These are phyloP conservation scores for Lepidotrigona ventralis DNA, from an alignment of 1,140 invertebrate species.

Conservation along the genomic window DNA sequence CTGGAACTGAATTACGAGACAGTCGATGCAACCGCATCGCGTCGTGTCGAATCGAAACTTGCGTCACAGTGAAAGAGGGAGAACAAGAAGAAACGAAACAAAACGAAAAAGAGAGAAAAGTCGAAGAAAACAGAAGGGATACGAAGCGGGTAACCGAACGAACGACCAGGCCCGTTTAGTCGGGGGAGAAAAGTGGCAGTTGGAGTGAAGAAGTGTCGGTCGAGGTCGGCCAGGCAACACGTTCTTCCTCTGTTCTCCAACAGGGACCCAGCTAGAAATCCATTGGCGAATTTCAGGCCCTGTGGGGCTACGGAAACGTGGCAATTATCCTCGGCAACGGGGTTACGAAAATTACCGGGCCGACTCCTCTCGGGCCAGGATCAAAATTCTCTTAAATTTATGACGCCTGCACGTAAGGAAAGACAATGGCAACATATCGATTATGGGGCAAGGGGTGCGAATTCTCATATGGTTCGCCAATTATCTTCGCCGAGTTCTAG, in stretches of 20 bases:
- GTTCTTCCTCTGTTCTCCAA: constrained; percentile 44
- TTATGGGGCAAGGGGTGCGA: constrained; percentile 51
- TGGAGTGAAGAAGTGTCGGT: constrained; percentile 53
- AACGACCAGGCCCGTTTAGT: constrained; percentile 25
- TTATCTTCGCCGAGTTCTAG: constrained; percentile 8
- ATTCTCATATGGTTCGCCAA: constrained; percentile 20
- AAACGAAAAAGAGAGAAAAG: background rate
- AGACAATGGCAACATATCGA: constrained; percentile 63
- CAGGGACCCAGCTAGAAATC: constrained; percentile 37
- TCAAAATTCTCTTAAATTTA: constrained; percentile 67
- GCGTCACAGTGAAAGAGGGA: constrained; percentile 28
- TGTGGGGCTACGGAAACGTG: constrained; percentile 43
- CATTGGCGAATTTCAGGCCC: constrained; percentile 49
- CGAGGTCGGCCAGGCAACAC: constrained; percentile 57
- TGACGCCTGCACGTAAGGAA: constrained; percentile 50
- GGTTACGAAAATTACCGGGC: constrained; percentile 59
- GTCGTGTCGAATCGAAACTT: background rate
- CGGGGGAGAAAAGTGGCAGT: constrained; percentile 50
- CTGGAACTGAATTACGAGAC: constrained; percentile 36
- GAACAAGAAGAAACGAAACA: too few relatives aligned
- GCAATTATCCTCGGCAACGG: constrained; percentile 58
- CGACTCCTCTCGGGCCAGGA: constrained; percentile 27
- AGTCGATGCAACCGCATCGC: constrained; percentile 6
- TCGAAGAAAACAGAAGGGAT: background rate
- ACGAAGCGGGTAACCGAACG: constrained; percentile 30